Percentiles rank a stretch among this genome's conserved stretches.
These are phyloP conservation scores for Auanema freiburgensis DNA, from an alignment of 2,888 invertebrate species.

Conservation along the genomic window DNA sequence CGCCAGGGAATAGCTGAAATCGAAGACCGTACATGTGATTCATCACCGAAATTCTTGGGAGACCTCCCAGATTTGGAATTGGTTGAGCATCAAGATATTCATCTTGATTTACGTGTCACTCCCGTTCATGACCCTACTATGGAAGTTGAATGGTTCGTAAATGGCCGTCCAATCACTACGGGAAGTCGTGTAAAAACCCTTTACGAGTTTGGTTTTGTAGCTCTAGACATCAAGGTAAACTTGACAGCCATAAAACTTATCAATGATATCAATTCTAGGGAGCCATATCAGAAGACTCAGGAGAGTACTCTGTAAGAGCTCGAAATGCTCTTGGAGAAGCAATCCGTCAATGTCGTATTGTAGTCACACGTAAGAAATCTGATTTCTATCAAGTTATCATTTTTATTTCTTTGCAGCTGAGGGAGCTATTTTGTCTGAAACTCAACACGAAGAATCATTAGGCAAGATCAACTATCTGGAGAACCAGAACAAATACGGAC, in stretches of 20 bases:
- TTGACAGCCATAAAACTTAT: not conserved
- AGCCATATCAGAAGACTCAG: constrained; percentile 85
- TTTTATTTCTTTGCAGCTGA: constrained; percentile 29
- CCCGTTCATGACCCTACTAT: constrained; percentile 97
- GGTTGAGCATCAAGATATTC: constrained; percentile 57
- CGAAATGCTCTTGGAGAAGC: constrained; percentile 57
- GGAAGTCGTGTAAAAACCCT: constrained; percentile 56
- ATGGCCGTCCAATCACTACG: constrained; percentile 83
- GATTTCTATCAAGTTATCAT: not conserved
- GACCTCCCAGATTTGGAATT: constrained; percentile 55
- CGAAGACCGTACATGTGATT: constrained; percentile 56
- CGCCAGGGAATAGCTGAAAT: constrained; percentile 42
- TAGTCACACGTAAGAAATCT: constrained; percentile 39
- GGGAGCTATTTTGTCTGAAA: constrained; percentile 54
- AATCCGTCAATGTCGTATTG: constrained; percentile 48
- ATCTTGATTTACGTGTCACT: constrained; percentile 71
- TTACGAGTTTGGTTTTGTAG: constrained; percentile 84
- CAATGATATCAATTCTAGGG: constrained; percentile 69
- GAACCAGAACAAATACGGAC: constrained; percentile 67
- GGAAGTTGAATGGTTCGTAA: constrained; percentile 96
- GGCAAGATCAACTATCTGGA: constrained; percentile 67
- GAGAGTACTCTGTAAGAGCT: constrained; percentile 80
- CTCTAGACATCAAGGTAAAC: constrained; percentile 45
- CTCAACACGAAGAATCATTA: constrained; percentile 64
- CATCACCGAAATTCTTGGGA: constrained; percentile 60